phyloP scores from a whole-genome alignment of 2,888 invertebrate species.

The Serripes groenlandicus region DNA sequence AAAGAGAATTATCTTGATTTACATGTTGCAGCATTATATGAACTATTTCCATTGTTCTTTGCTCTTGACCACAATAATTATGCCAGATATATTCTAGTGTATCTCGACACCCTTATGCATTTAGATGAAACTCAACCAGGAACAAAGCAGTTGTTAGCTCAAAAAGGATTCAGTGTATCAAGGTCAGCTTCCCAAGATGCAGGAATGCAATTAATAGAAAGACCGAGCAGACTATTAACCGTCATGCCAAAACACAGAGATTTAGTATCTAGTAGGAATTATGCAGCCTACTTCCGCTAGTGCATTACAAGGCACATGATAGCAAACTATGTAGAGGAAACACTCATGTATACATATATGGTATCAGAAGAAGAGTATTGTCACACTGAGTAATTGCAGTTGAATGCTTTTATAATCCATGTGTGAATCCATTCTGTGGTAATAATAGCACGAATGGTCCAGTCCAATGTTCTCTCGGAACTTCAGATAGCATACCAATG shows the following conservation, averaged over 20 bases:
- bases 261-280: conserved; percentile 43
- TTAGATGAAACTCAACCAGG: conserved; percentile 45
- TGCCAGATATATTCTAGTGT: conserved; percentile 54
- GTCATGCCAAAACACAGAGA: conserved; percentile 39
- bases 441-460: too few relatives aligned
- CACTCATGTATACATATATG: conserved; percentile 12
- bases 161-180: conserved; percentile 54
- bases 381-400: too few relatives aligned
- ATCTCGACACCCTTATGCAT: conserved; percentile 47
- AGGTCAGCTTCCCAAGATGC: conserved; percentile 46
- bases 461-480: too few relatives aligned
- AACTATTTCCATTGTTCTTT: conserved; percentile 55
- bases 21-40: conserved; percentile 38
- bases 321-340: conserved; percentile 35
- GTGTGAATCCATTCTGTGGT: too few relatives aligned
- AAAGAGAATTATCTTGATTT: conserved; percentile 57
- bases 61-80: conserved; percentile 55
- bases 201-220: conserved; percentile 51
- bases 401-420: too few relatives aligned
- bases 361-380: too few relatives aligned
- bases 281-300: conserved; percentile 46
- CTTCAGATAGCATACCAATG: too few relatives aligned
- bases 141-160: conserved; percentile 36
- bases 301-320: conserved; percentile 35
- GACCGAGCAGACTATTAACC: conserved; percentile 49